phyloP scores from a whole-genome alignment of 2,888 invertebrate genomes.

The Cantharis lateralis region DNA sequence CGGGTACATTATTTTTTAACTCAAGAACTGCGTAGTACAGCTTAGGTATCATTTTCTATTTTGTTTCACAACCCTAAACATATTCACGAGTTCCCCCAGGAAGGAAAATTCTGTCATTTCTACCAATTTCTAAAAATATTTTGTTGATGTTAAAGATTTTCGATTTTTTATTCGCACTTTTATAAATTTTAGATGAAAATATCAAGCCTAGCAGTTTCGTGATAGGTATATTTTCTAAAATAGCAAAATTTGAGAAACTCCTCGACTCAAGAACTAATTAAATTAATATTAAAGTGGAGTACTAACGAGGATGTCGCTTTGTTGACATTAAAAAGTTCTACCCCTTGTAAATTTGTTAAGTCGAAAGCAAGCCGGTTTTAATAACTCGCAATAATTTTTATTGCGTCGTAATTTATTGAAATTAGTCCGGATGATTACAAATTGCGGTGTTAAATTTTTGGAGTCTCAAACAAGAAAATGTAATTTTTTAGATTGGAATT shows the following conservation, averaged over 20 bases:
- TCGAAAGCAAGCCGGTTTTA: background rate
- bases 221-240: background rate
- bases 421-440: background rate
- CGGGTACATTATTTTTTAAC: background rate
- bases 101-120: background rate
- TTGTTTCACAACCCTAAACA: background rate
- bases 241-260: background rate
- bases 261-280: background rate
- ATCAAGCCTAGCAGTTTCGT: background rate
- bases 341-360: background rate
- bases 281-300: background rate
- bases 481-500: background rate
- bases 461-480: background rate
- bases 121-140: background rate
- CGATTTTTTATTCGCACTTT: background rate
- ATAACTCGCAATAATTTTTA: background rate
- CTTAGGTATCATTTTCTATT: background rate
- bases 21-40: background rate
- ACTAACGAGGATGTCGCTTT: background rate
- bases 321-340: background rate
- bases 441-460: background rate
- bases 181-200: background rate
- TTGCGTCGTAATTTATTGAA: background rate
- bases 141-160: background rate
- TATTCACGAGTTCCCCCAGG: background rate